Conservation (phyloP, 2,797 vertebrate genomes). For the Bovichtus variegatus region DNA sequence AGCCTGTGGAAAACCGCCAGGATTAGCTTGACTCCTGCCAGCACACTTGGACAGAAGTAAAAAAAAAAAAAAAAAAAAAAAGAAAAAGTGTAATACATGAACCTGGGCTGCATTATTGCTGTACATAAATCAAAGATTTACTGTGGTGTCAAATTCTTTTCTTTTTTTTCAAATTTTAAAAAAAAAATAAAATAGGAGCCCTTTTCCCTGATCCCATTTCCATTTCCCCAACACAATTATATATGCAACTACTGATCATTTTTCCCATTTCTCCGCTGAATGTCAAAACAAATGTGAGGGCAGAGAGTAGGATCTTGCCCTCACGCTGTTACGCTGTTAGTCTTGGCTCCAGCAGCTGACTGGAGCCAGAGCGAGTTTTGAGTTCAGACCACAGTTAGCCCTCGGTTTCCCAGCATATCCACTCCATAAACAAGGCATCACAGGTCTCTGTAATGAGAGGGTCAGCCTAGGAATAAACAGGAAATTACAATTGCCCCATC, state of each 20-base stretch:
- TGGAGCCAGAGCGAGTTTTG: slow-evolving; percentile 44
- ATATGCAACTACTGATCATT: slow-evolving; percentile 10
- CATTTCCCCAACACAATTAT: slow-evolving; percentile 34
- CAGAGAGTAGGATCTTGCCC: slow-evolving; percentile 23
- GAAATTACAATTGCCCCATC: slow-evolving; percentile 60
- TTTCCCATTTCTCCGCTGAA: slow-evolving; percentile 27
- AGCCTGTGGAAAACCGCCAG: slow-evolving; percentile 52
- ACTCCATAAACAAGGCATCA: slow-evolving; percentile 66
- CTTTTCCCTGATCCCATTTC: slow-evolving; percentile 1
- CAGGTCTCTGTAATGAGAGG: slow-evolving; percentile 67
- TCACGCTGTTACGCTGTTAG: slow-evolving; percentile 38
- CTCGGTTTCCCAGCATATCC: slow-evolving; percentile 59
- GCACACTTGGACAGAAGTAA: slow-evolving; percentile 27
- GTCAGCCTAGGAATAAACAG: slow-evolving; percentile 60
- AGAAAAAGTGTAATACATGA: slow-evolving; percentile 32
- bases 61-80: too few relatives aligned
- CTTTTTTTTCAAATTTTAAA: not conserved
- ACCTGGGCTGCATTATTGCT: slow-evolving; percentile 18
- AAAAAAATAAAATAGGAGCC: not conserved
- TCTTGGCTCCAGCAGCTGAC: slow-evolving; percentile 52
- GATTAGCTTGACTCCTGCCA: slow-evolving; percentile 56
- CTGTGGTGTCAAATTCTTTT: slow-evolving; percentile 14
- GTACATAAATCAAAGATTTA: slow-evolving; percentile 37
- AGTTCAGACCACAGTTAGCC: slow-evolving; percentile 65
- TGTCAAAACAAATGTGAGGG: slow-evolving; percentile 28